These are phyloP conservation scores for Parnassius smintheus DNA, from an alignment of 2,888 invertebrate species.

Conservation along the genomic window DNA sequence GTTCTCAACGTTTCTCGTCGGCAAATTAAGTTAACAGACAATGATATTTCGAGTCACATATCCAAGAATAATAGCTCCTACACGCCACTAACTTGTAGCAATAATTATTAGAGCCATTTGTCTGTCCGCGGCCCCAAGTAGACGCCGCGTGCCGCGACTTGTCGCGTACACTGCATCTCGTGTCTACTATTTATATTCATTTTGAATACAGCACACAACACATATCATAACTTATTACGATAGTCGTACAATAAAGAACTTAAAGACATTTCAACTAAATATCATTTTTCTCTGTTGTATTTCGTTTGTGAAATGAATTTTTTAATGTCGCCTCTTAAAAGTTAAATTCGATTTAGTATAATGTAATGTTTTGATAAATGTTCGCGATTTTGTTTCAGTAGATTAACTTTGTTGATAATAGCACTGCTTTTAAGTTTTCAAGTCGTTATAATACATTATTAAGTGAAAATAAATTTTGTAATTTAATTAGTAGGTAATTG, in stretches of 20 bases:
- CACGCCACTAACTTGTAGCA: conserved; percentile 7
- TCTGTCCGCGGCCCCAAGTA: conserved; percentile 1
- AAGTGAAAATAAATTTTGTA: too few relatives aligned
- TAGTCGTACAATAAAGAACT: not conserved
- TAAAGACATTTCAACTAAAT: not conserved
- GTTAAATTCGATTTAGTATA: conserved; percentile 21
- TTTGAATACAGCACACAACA: conserved; percentile 4
- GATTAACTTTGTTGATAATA: not conserved
- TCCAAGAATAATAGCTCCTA: not conserved
- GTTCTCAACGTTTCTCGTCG: not conserved
- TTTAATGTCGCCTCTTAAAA: conserved; percentile 13
- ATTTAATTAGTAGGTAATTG: too few relatives aligned
- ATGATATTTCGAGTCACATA: conserved; percentile 10
- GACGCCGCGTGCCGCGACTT: conserved; percentile 8
- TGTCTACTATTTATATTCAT: conserved; percentile 18
- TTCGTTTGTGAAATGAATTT: not conserved
- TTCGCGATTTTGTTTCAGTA: conserved; percentile 5
- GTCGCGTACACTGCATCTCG: not conserved
- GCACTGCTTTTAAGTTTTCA: too few relatives aligned
- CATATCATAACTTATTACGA: not conserved
- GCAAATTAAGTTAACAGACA: conserved; percentile 25
- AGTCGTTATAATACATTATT: too few relatives aligned
- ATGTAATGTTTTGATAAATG: conserved; percentile 20
- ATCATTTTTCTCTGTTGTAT: conserved; percentile 2
- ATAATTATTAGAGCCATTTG: conserved; percentile 4